phyloP scores from a whole-genome alignment of 64 coral and sea anemone species.

The Montipora foliosa region DNA sequence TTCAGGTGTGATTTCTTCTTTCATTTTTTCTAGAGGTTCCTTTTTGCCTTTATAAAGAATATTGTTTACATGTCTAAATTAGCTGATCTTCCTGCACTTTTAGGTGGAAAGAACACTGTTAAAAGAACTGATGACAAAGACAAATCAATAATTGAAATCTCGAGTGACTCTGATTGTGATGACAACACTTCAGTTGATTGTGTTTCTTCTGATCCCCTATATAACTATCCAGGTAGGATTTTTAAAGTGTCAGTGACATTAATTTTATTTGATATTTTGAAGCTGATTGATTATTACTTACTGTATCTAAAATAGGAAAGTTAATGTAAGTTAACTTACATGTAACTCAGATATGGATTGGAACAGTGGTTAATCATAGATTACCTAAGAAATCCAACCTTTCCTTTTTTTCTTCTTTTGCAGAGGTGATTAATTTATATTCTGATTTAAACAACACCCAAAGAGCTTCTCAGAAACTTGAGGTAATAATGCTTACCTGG shows the following conservation, averaged over 20 bases:
- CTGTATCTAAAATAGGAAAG: no score
- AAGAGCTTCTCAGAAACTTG: background rate
- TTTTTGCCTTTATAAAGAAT: no score
- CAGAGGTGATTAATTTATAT: slow-evolving; percentile 21
- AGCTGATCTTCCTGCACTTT: background rate
- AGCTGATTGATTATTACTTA: background rate
- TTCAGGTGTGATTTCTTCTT: background rate
- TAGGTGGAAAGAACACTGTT: background rate
- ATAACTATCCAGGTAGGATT: slow-evolving; percentile 7
- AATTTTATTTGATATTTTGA: background rate
- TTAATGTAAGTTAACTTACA: no score
- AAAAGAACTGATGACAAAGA: background rate
- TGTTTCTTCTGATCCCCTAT: background rate
- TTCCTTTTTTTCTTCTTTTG: background rate
- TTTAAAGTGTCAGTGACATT: no score
- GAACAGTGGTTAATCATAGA: no score
- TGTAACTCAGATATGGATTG: no score
- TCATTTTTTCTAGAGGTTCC: background rate
- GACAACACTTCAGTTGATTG: background rate
- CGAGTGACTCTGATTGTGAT: background rate
- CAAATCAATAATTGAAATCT: background rate
- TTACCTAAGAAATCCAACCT: background rate
- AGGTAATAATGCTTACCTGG: background rate
- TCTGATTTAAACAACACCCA: background rate
- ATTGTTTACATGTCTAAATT: background rate